Evolutionary conservation across 2,797 vertebrate species (phyloP).

Genomic region (Macroramphosus scolopax): DNA sequence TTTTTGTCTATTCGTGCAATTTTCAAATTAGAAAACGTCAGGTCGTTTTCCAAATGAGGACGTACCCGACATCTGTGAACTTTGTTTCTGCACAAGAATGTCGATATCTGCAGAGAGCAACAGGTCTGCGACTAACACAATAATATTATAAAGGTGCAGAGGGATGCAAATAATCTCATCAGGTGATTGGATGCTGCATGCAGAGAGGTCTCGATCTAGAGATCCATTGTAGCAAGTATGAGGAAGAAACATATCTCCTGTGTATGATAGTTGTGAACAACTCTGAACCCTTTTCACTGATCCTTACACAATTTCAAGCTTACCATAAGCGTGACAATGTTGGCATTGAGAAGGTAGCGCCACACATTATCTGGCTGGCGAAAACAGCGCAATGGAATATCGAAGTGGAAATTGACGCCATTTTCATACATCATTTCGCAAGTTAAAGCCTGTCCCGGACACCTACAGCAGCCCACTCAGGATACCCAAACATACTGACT

Average conservation of each 20-base stretch:
- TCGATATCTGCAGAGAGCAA: too few species aligned
- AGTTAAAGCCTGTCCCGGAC: constrained; percentile 18
- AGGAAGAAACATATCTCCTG: too few species aligned
- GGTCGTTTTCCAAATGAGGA: too few species aligned
- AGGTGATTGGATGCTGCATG: too few species aligned
- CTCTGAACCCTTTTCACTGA: constrained; percentile 3
- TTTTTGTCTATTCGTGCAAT: too few species aligned
- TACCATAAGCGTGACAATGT: constrained; percentile 8
- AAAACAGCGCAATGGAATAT: constrained; percentile 13
- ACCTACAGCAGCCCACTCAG: constrained; percentile 20
- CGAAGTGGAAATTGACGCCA: constrained; percentile 8
- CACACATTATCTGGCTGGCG: constrained; percentile 18
- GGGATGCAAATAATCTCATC: too few species aligned
- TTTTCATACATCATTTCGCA: constrained; percentile 40
- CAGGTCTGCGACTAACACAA: too few species aligned
- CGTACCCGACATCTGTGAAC: too few species aligned
- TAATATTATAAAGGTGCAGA: too few species aligned
- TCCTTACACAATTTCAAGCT: constrained; percentile 1
- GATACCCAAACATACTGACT: constrained; percentile 27
- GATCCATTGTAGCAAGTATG: not conserved
- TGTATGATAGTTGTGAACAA: constrained; percentile 10
- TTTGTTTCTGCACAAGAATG: too few species aligned
- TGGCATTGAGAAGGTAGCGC: constrained; percentile 13
- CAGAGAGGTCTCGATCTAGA: not conserved
- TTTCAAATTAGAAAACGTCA: too few species aligned